Evolutionary conservation across 2,888 invertebrate species (phyloP).

Genomic region (Omphaloscelis lunosa): DNA sequence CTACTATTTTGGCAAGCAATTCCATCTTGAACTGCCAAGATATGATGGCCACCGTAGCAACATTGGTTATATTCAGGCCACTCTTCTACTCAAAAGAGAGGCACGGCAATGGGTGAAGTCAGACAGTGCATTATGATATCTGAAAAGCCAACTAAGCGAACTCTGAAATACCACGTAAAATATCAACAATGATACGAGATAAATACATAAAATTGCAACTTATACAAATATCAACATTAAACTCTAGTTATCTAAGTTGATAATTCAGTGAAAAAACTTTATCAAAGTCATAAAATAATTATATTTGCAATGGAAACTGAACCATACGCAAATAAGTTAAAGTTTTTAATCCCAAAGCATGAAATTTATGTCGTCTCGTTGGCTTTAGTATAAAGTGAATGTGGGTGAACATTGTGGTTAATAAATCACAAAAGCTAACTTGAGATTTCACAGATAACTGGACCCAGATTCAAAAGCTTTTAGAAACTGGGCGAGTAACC

Average conservation of each 20-base stretch:
- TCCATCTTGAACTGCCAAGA: not conserved
- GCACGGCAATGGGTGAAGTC: too few relatives aligned
- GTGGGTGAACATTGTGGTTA: not conserved
- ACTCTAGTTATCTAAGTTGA: too few relatives aligned
- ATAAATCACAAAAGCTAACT: not conserved
- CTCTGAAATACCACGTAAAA: not conserved
- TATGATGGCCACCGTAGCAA: not conserved
- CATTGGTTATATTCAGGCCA: not conserved
- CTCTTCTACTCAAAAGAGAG: not conserved
- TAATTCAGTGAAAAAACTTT: too few relatives aligned
- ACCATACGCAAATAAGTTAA: too few relatives aligned
- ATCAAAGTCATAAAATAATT: too few relatives aligned
- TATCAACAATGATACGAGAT: too few relatives aligned
- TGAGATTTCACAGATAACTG: not conserved
- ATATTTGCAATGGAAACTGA: too few relatives aligned
- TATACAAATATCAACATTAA: too few relatives aligned
- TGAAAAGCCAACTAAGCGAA: not conserved
- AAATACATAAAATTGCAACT: too few relatives aligned
- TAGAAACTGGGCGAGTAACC: not conserved
- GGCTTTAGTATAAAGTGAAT: not conserved
- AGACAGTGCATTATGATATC: not conserved
- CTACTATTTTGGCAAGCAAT: not conserved
- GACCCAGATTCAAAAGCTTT: not conserved
- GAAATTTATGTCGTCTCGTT: too few relatives aligned
- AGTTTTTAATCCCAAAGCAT: too few relatives aligned